Base-by-base conservation (phyloP, 2,797 vertebrate genomes). In the Clarias pachynema region DNA sequence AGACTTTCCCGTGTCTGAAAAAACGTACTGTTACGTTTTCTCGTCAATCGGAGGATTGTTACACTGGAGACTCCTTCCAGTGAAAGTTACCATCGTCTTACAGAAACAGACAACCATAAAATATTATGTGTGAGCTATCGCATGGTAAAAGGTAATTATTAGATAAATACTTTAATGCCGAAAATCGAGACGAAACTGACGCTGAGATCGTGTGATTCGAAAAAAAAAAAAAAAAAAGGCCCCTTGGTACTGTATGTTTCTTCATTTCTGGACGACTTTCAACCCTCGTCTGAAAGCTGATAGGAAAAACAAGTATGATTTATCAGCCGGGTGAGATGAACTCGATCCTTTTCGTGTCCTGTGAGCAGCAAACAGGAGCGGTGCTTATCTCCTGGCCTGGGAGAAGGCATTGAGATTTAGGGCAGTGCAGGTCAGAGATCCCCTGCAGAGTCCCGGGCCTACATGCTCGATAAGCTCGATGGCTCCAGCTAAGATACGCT, bases 261-360 rank as follows among this genome's bases (percentile, higher is more conserved):
- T n/a, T 65, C 15, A 31, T 59, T 57, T 44, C 77, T 44, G 59
- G 37, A n/a, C 24, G 37, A 80, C 34, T 65, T 65, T 80, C 60
- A 5, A 2, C 2, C 24, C 59, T 44, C 10, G 16, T 26, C 37
- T 22, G 40, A 44, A 80, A 94, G 93, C 91, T 94, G 93, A 91
- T 92, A 85, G 95, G 94, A 96, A 96, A 88, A 95, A 94, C 94
- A 94, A 92, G 93, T 93, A 93, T 94, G 94, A 94, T 95, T 96
- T 94, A 95, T 96, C 95, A 95, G 94, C 94, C 95, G 95, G 95
- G 96, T 90, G 87, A 95, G 94, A 94, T 95, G 94, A 96, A 96
- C 94, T 95, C 93, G 92, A 93, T 95, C 94, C 93, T 92, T 92
- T 49, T 92, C 92, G 90, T 89, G 94, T 84, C 87, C n/a, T 77